Evolutionary conservation across 2,797 vertebrate species (phyloP), one percentile per base, ranked within the genome.

Genomic region (Hozukius guyotensis): DNA sequence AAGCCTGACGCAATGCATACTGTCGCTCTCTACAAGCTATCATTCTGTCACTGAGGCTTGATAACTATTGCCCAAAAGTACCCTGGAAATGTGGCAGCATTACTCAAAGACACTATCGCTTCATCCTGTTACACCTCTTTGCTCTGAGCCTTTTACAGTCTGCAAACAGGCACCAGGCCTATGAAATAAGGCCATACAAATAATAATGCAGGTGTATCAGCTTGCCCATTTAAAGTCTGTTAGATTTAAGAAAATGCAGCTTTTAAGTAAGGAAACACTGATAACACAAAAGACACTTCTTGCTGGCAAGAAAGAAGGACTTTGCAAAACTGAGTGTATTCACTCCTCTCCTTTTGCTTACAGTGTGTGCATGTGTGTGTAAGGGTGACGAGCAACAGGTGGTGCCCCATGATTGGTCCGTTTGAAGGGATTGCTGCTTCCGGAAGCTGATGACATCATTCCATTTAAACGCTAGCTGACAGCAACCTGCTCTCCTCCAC

Each of bases 121-220:
- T 56, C 24, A 55, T 32, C 31, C 46, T 34, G 52, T 25, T 38
- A 1, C 24, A 63, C 34, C 22, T 83, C 13, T 59, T 84, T 66
- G 18, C 65, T 74, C 38, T 56, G 63, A 78, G 57, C 13, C 27
- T 86, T 29, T 76, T 24, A 67, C 14, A 55, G 65, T 18, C 55
- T 73, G 16, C 59, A 66, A 25, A 81, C 12, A 25, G 27, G n/a
- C 10, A 11, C 6, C 6, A 62, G n/a, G 31, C 22, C 14, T 14
- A 36, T 0, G 38, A 16, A 42, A 42, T 42, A 9, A 78, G 16
- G 42, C 55, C 61, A 67, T 61, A 16, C 16, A 64, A 38, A 69
- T 36, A 31, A 38, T 1, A 72, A 20, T 52, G 5, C 52, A 32
- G n/a, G 27, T 52, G 65, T 72, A 76, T 52, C 20, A 73, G 32